Base-by-base conservation (phyloP, 2,888 invertebrate genomes). In the Sinelater perroti region DNA sequence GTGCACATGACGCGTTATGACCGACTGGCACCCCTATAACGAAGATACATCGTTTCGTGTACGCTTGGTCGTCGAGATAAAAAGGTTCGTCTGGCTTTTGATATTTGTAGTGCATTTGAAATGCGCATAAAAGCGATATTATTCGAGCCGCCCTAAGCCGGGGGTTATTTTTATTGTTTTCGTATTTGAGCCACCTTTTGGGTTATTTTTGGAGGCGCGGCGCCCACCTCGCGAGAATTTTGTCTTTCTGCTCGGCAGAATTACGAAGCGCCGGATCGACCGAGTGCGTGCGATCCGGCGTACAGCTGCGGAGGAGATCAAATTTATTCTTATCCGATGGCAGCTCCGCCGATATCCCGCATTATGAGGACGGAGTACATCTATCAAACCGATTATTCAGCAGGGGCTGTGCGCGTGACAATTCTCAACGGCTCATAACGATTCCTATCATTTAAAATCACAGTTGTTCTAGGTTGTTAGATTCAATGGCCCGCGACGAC, bases 401-500 rank as follows among this genome's bases (percentile, higher is more conserved):
- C 4, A 20, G 42, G 57, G 38, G 28, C 31, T 35, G 24, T 33
- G 49, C 31, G 42, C 33, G 18, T 35, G 28, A 31, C 57, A 51
- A 54, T 54, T 62, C 36, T 58, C 44, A 31, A 57, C 44, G 56
- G 53, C 49, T 56, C 38, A 60, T 60, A 56, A 53, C 57, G 42
- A 47, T 35, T 42, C 16, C 28, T 50, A 62, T 62, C 57, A 57
- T 60, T 57, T 54, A 57, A 66, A 69, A 73, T 70, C 72, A 68
- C 65, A 65, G 65, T 64, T 64, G 63, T 66, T 67, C 64, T 45
- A 54, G 30, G 69, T 70, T 71, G 71, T 70, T 60, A 62, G 62
- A 67, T 61, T 68, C 70, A 69, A 73, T 72, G 73, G 70, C 72
- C 69, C 71, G 71, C 70, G 70, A 73, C 74, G 70, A 56, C 68